Evolutionary conservation across 2,113 vertebrate species (phyloP).

Genomic region (Actinemys pallida): DNA sequence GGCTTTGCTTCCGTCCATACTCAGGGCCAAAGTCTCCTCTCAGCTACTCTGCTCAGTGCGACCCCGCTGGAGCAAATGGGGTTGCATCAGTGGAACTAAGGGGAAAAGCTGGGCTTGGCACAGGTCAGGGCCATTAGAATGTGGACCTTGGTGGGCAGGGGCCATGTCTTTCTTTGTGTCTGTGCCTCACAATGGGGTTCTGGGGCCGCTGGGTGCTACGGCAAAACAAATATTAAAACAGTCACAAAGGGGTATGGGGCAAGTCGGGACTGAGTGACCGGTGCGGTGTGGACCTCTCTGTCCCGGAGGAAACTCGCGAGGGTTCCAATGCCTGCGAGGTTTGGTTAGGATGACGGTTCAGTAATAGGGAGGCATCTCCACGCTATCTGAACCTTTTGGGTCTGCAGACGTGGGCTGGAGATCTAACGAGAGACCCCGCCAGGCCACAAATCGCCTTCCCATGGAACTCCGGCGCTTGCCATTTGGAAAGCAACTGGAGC

Average conservation of each 20-base stretch:
- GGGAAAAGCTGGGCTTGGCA: background rate
- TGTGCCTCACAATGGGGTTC: background rate
- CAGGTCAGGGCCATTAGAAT: background rate
- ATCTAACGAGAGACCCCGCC: background rate
- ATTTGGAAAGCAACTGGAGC: background rate
- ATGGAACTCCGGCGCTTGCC: background rate
- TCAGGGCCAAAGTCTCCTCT: background rate
- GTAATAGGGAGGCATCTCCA: background rate
- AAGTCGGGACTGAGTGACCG: background rate
- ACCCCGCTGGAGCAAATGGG: slow-evolving; percentile 30
- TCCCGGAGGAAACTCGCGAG: background rate
- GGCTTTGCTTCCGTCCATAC: background rate
- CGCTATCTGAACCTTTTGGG: background rate
- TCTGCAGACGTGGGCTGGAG: background rate
- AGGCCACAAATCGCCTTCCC: background rate
- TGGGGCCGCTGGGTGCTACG: background rate
- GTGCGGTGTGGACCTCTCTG: background rate
- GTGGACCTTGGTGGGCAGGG: background rate
- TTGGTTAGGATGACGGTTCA: background rate
- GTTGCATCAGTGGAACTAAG: background rate
- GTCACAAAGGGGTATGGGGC: background rate
- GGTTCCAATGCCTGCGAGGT: background rate
- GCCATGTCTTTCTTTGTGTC: background rate
- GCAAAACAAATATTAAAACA: background rate
- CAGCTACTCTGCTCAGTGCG: background rate